Percentiles rank a stretch among this genome's conserved stretches.
Conservation (phyloP, 2,797 vertebrate species). For the Amphiprion clarkii region DNA sequence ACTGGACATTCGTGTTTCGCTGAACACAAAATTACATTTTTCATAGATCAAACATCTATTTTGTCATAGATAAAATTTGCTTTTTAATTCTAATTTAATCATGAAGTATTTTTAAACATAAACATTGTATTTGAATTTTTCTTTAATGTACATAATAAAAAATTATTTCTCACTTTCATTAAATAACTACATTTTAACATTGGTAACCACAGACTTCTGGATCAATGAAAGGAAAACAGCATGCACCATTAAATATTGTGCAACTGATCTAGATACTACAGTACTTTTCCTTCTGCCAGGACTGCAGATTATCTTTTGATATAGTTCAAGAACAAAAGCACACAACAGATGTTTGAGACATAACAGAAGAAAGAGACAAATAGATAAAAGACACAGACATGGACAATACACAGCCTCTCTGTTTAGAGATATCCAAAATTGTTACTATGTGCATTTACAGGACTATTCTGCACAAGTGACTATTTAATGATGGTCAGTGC, state of each 20-base stretch:
- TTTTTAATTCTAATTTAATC: too few species aligned
- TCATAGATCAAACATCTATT: too few species aligned
- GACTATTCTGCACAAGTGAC: constrained; percentile 9
- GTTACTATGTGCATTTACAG: background rate
- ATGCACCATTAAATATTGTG: background rate
- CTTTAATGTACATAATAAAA: too few species aligned
- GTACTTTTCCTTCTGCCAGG: constrained; percentile 2
- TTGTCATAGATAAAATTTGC: too few species aligned
- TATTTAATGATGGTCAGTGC: background rate
- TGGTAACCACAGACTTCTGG: background rate
- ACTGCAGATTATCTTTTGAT: constrained; percentile 1
- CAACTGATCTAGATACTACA: constrained; percentile 2
- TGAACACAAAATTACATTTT: too few species aligned
- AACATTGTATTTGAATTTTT: too few species aligned
- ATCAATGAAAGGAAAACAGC: background rate
- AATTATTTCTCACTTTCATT: too few species aligned
- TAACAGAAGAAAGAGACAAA: constrained; percentile 32
- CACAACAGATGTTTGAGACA: constrained; percentile 27
- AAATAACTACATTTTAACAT: background rate
- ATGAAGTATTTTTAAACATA: too few species aligned
- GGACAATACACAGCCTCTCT: constrained; percentile 69
- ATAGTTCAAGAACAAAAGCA: constrained; percentile 33
- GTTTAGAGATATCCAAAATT: constrained; percentile 64
- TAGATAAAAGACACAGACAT: constrained; percentile 27
- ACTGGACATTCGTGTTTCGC: too few species aligned